Percentiles rank a stretch among this genome's conserved stretches.
Conservation (phyloP, 2,888 invertebrate species). For the Pyrocoelia pectoralis region DNA sequence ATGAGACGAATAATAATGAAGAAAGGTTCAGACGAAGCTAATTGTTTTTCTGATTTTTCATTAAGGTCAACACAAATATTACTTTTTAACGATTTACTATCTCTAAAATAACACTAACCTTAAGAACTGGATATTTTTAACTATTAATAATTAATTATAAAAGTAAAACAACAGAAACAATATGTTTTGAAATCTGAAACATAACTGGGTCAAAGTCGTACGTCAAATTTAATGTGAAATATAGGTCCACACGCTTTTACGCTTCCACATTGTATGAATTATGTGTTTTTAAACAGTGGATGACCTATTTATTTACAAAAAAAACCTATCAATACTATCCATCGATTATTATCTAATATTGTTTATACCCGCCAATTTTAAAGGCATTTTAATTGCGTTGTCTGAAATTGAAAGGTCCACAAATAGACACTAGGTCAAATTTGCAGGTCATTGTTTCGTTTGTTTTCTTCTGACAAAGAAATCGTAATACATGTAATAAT, state of each 20-base stretch:
- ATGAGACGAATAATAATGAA: no score
- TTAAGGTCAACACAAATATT: neutral
- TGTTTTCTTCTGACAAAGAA: no score
- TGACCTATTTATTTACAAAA: conserved; percentile 2
- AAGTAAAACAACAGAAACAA: neutral
- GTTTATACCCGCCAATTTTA: neutral
- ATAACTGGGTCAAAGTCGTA: conserved; percentile 6
- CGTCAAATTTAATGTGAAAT: neutral
- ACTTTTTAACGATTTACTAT: neutral
- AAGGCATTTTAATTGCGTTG: conserved; percentile 5
- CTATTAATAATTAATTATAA: neutral
- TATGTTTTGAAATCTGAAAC: neutral
- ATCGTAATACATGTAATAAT: no score
- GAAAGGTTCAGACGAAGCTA: no score
- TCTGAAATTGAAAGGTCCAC: neutral
- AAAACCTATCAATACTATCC: neutral
- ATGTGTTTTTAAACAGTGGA: neutral
- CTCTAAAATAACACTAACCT: conserved; percentile 3
- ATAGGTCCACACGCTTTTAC: conserved; percentile 5
- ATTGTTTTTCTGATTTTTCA: no score
- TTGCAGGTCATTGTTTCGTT: conserved; percentile 11
- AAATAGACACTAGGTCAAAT: conserved; percentile 15
- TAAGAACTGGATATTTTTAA: neutral
- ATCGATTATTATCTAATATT: conserved; percentile 1
- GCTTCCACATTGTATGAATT: conserved; percentile 5